Evolutionary conservation across 2,888 invertebrate genomes (phyloP), one percentile per base, ranked within the genome.

Genomic region (Amphipyra berbera): DNA sequence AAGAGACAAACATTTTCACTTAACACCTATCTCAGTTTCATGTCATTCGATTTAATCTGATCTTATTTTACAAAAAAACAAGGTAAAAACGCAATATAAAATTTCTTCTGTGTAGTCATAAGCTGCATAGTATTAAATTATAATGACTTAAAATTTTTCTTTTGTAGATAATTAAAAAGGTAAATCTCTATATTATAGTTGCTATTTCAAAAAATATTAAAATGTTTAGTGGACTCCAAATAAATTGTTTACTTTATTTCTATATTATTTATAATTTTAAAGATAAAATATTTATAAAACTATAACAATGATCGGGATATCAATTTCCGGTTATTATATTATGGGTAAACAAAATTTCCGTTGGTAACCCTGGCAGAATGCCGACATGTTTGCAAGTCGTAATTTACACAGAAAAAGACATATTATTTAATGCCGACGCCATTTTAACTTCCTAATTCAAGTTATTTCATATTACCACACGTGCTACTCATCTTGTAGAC

Each of bases 341-440:
- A 33, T 21, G 65, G 58, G 56, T 48, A 62, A 63, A 48, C 12
- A 44, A 55, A 58, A 61, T 79, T 73, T 6, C 13, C 12, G 35
- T 61, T 78, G 65, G 79, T 61, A 79, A 76, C 78, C 27, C 66
- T 57, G 56, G 41, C 55, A 44, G 57, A 56, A 61, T 49, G 59
- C 48, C 54, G 56, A 48, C 40, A 78, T 54, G 71, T 70, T 52
- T 65, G 56, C 44, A 45, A 50, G 62, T 55, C 47, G 15, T 68
- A 77, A 42, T 77, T 79, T 77, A 70, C 61, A 44, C 60, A 64
- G 65, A 74, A 71, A 77, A 71, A 58, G 6, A 37, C 46, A 52
- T 52, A 60, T 65, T 63, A 73, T 62, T 57, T 44, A 44, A 59
- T 67, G 57, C 59, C 38, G 78, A 10, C 74, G 78, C 69, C 67